Base-by-base conservation (phyloP, 2,888 invertebrate genomes). In the Hypomecis punctinalis region DNA sequence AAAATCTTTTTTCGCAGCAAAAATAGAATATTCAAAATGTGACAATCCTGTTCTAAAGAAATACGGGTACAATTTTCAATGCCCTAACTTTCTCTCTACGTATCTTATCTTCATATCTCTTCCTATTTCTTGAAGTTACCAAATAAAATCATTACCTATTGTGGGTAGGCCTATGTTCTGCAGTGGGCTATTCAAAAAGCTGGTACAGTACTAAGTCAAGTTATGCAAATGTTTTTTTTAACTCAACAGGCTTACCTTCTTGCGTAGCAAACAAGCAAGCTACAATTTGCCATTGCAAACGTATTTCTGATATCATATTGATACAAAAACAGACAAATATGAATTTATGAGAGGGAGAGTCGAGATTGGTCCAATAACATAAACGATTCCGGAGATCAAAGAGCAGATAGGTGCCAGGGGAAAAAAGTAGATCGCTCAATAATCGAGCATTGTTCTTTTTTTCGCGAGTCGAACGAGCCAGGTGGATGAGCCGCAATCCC, bases 321-420 rank as follows among this genome's bases (percentile, higher is more conserved):
- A 61, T 55, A 58, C 48, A 47, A 62, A 43, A 66, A 54, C 57
- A 71, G 56, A 69, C 58, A 67, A 62, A 69, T 67, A 61, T 70
- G 68, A 71, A 63, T 69, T 70, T 70, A 75, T 71, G 68, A 68
- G 67, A 72, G 39, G n/a, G 33, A 46, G 42, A 74, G 72, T 73
- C 70, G 72, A 73, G 75, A 80, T 79, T 79, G 73, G 69, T 63
- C 68, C 75, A 77, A 78, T 78, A 78, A 80, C 72, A 74, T 76
- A 76, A 81, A 76, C 74, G 74, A 77, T 78, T 77, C 67, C 63
- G 73, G 74, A 78, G 76, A 81, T 83, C 80, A 81, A 82, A 83
- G 79, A 75, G 73, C 69, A 67, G 63, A 75, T 74, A 70, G 71
- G 74, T 70, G 74, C 62, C 73, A 67, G 69, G 76, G 74, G 76